Evolutionary conservation across 2,113 vertebrate species (phyloP).

Genomic region (Lota lota): DNA sequence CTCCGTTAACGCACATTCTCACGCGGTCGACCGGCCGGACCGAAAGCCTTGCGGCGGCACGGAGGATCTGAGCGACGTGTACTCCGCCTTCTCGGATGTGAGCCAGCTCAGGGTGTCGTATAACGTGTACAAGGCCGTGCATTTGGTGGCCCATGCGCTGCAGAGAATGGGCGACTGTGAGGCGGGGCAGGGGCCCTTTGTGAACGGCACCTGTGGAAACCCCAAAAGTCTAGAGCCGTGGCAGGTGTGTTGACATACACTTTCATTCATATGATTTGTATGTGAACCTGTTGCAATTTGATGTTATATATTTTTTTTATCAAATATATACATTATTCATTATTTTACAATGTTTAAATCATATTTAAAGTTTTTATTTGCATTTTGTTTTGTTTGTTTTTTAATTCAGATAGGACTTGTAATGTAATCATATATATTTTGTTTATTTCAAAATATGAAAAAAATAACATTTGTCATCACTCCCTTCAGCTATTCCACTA

Average conservation of each 20-base stretch:
- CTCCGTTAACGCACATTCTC: slow-evolving; percentile 54
- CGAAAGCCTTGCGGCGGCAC: slow-evolving; percentile 51
- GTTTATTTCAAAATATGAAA: not conserved
- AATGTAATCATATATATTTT: not conserved
- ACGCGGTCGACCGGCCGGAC: slow-evolving; percentile 7
- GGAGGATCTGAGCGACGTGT: slow-evolving; percentile 55
- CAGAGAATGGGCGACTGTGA: slow-evolving; percentile 62
- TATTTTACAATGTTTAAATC: too few relatives aligned
- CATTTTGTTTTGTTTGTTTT: too few relatives aligned
- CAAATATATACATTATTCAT: too few relatives aligned
- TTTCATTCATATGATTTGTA: not conserved
- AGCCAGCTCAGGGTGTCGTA: slow-evolving; percentile 70
- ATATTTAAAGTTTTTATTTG: too few relatives aligned
- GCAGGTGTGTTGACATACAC: slow-evolving; percentile 57
- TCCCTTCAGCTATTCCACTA: slow-evolving; percentile 60
- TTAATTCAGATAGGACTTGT: too few relatives aligned
- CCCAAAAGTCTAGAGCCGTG: slow-evolving; percentile 50
- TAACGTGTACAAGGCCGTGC: slow-evolving; percentile 75
- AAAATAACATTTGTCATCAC: not conserved
- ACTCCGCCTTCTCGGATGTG: slow-evolving; percentile 63
- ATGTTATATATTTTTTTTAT: not conserved
- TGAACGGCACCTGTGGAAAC: slow-evolving; percentile 58
- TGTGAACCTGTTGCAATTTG: not conserved
- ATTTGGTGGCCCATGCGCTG: slow-evolving; percentile 71
- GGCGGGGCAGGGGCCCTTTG: slow-evolving; percentile 52